Base-by-base conservation (phyloP, 2,888 invertebrate genomes). In the Lumbricus terrestris region DNA sequence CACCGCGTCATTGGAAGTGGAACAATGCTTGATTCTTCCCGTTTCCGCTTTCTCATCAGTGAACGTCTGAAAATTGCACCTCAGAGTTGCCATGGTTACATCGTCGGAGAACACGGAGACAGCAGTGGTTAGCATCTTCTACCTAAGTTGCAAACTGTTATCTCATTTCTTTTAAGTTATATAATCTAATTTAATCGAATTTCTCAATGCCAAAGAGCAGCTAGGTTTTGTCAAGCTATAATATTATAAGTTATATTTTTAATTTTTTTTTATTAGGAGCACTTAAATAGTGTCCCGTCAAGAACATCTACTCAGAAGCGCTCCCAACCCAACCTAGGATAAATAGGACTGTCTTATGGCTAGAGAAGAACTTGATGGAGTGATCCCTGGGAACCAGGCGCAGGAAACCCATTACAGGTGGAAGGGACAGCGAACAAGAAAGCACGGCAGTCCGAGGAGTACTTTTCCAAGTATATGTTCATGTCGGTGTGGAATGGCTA, bases 101-200 rank as follows among this genome's bases (percentile, higher is more conserved):
- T 98, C 93, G 97, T 98, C 93, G 98, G 98, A 47, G 98, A 98
- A 94, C 98, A 98, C 93, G 98, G 98, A 0, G 98, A 98, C 93
- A 97, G 97, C 90, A 97, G 97, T 92, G 97, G 97, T 97, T 93
- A 94, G 95, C 90, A 34, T 16, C 85, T 85, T 35, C 23, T 6
- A 83, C 83, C 33, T n/a, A 13, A 4, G 20, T 11, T 1, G n/a
- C n/a, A n/a, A n/a, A 69, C 69, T 69, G 69, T 69, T 16, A 8
- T 69, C n/a, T 29, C n/a, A n/a, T n/a, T 29, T 69, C n/a, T 69
- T 69, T 29, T 11, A 69, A 69, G 8, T n/a, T 2, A 8, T 2
- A 8, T 29, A 16, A 11, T 69, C 0, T 69, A 69, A 47, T 47
- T 15, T 47, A 16, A 69, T 69, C 3, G n/a, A 29, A 69, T 69